Percentiles rank a stretch among this genome's conserved stretches.
Conservation (phyloP, 30 jellyfish, hydroid and myxozoan genomes). For the Turritopsis rubra region DNA sequence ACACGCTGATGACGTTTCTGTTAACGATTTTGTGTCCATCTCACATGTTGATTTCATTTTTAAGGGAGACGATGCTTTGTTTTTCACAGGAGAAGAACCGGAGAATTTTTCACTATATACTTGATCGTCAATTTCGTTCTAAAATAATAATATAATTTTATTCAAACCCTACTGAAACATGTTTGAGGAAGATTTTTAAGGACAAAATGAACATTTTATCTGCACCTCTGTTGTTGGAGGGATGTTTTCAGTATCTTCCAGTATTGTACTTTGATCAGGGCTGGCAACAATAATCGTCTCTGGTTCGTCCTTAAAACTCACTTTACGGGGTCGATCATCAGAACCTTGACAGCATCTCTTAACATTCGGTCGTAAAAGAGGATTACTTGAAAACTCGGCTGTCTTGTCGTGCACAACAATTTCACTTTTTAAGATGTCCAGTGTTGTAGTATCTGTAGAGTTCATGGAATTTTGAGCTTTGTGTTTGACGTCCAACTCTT, state of each 20-base stretch:
- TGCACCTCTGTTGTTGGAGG: not conserved
- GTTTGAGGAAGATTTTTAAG: too few species aligned
- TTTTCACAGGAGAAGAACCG: not conserved
- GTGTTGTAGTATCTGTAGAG: not conserved
- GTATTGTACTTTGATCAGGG: not conserved
- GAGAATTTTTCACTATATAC: not conserved
- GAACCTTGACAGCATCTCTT: not conserved
- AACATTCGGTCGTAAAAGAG: not conserved
- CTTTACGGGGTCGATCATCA: constrained; percentile 1
- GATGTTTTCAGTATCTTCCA: not conserved
- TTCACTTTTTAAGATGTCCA: not conserved
- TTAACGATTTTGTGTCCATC: not conserved
- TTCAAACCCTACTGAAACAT: not conserved
- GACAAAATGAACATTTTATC: not conserved
- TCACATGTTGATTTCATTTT: not conserved
- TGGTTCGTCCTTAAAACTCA: constrained; percentile 31
- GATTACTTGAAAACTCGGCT: not conserved
- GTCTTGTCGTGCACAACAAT: not conserved
- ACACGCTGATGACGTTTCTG: not conserved
- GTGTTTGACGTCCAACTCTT: constrained; percentile 10
- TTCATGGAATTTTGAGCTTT: not conserved
- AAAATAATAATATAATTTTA: too few species aligned
- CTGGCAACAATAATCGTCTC: constrained; percentile 15
- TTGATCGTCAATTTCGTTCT: not conserved
- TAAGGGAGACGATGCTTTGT: not conserved